phyloP scores from a whole-genome alignment of 2,113 vertebrate species.

The Dicerorhinus sumatrensis region DNA sequence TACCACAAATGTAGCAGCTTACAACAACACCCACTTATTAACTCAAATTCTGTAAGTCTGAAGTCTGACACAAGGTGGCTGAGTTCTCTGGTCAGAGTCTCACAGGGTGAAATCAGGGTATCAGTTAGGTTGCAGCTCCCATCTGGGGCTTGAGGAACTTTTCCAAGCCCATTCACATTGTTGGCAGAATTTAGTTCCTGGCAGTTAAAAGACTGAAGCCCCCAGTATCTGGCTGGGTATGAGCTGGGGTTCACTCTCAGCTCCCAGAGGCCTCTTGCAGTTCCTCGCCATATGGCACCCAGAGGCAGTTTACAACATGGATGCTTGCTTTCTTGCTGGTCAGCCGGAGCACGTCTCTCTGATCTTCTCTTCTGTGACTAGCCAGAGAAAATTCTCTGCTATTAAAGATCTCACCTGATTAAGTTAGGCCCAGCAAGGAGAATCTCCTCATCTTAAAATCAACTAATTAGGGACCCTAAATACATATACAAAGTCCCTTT shows the following conservation, averaged over 20 bases:
- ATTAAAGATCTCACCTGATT: no score
- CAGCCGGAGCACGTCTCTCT: neutral
- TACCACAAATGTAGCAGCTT: neutral
- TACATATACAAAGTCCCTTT: neutral
- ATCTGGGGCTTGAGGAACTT: neutral
- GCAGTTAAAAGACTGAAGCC: no score
- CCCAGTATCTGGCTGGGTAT: no score
- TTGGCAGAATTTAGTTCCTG: neutral
- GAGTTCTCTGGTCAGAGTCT: neutral
- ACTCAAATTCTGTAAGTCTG: no score
- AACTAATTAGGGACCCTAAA: neutral
- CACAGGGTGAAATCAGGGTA: neutral
- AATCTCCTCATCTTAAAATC: no score
- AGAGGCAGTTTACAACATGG: neutral
- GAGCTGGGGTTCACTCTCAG: no score
- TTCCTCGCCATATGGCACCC: neutral
- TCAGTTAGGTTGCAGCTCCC: neutral
- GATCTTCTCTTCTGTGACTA: neutral
- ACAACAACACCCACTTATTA: neutral
- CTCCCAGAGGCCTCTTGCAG: neutral
- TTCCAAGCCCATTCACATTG: neutral
- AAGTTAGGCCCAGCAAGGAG: no score
- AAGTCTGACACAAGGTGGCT: neutral
- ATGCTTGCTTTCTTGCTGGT: neutral
- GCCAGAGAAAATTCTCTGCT: no score